Conservation (phyloP, 2,888 invertebrate genomes). For the Galerucella calmariensis region DNA sequence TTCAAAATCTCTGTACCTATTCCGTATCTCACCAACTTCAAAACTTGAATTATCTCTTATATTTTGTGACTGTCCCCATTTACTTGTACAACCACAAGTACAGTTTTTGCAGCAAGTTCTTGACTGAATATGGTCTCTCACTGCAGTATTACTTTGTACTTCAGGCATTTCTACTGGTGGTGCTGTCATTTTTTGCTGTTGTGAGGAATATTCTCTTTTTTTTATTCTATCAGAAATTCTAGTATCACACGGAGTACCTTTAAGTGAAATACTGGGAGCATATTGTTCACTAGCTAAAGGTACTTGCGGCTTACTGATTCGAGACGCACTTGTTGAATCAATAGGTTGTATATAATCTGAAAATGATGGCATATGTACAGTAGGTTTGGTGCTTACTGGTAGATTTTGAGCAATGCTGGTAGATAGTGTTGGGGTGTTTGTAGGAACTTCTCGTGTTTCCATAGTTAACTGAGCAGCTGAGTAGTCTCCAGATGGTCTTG, state of each 20-base stretch:
- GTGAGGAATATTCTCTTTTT: conserved; percentile 47
- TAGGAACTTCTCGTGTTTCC: neutral
- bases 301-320: neutral
- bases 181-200: conserved; percentile 47
- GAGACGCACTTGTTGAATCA: neutral
- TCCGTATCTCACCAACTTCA: neutral
- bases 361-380: neutral
- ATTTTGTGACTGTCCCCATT: neutral
- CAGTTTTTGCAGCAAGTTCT: conserved; percentile 20
- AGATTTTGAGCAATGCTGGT: neutral
- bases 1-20: neutral
- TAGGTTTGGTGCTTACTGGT: neutral
- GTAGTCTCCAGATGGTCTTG: neutral
- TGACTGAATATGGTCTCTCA: conserved; percentile 37
- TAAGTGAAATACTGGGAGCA: neutral
- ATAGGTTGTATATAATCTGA: neutral
- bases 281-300: neutral
- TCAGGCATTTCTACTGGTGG: conserved; percentile 36
- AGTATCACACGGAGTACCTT: conserved; percentile 52
- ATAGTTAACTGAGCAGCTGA: neutral
- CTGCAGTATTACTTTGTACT: conserved; percentile 38
- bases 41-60: neutral
- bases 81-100: conserved; percentile 28
- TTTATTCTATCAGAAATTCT: conserved; percentile 61
- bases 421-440: neutral